These are phyloP conservation scores for Stenodema calcarata DNA, from an alignment of 2,888 invertebrate species.

Conservation along the genomic window DNA sequence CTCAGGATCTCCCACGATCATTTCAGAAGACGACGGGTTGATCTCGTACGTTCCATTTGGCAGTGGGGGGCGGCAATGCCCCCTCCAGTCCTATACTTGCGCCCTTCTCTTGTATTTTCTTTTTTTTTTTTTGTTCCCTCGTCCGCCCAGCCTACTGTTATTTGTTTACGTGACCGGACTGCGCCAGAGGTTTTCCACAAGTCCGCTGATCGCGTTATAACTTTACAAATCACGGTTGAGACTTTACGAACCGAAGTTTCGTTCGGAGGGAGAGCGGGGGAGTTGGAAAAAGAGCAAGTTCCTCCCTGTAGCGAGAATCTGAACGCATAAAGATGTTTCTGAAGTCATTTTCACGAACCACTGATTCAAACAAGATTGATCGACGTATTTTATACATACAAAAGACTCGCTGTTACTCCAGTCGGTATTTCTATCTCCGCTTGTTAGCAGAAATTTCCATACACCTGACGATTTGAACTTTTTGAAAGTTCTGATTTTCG, in stretches of 20 bases:
- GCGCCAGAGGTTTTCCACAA: not conserved
- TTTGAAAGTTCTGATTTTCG: too few species aligned
- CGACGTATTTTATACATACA: not conserved
- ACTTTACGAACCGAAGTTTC: not conserved
- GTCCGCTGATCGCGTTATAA: slow-evolving; percentile 25
- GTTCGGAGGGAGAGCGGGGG: not conserved
- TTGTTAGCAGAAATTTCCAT: too few species aligned
- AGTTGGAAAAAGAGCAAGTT: not conserved
- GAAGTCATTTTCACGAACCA: not conserved
- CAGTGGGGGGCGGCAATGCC: not conserved
- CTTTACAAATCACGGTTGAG: slow-evolving; percentile 28
- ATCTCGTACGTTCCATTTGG: not conserved
- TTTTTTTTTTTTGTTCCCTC: not conserved
- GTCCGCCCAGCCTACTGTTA: not conserved
- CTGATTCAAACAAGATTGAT: not conserved
- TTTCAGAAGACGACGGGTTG: not conserved
- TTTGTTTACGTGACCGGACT: not conserved
- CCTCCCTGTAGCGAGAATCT: not conserved
- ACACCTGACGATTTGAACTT: too few species aligned
- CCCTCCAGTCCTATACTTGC: not conserved
- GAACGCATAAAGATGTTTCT: not conserved
- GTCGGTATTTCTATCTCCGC: too few species aligned
- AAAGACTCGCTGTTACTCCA: not conserved
- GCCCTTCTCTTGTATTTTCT: not conserved
- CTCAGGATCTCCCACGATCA: not conserved